Evolutionary conservation across 2,797 vertebrate species (phyloP), one percentile per base, ranked within the genome.

Genomic region (Gymnodraco acuticeps): DNA sequence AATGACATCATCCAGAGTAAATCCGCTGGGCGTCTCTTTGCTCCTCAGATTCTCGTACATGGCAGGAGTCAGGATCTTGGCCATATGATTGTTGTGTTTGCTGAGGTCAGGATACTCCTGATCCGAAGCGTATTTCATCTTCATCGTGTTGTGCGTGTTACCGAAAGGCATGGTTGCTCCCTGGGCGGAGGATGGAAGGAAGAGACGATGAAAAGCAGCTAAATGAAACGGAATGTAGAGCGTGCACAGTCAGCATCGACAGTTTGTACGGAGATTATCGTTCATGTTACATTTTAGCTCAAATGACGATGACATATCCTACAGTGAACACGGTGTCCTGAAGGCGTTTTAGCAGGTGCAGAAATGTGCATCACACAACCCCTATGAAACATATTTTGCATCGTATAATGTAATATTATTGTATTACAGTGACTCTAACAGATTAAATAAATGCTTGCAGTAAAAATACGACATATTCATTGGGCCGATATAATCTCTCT

Each of bases 11-110:
- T 99, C 98, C 95, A 98, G 62, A 0, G 96, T 96, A 92, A 97
- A 98, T 84, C 97, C 97, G 75, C 96, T 97, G 68, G 96, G 81
- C 0, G 98, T 99, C 93, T 96, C 78, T 83, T 95, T 97, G 87
- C 92, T 93, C 87, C 96, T 93, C 94, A 99, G 94, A 50, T 91
- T 91, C 48, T 92, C 88, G 85, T 99, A 99, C 83, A 99, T 81
- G 2, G 92, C 95, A n/a, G 38, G 81, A 70, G 96, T 98, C 89
- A 99, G 94, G 77, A 97, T 79, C 84, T 97, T 97, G 77, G 97
- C 95, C 98, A 99, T 99, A 80, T 99, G 94, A 84, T 99, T 99
- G 95, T 98, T 99, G 96, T 99, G 98, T 75, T 75, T 52, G 83
- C 90, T 96, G 83, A 99, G 94, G 92, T 99, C 97, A 0, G 98